These are phyloP conservation scores for Chalcis sispes DNA, from an alignment of 2,888 invertebrate species.

Conservation along the genomic window DNA sequence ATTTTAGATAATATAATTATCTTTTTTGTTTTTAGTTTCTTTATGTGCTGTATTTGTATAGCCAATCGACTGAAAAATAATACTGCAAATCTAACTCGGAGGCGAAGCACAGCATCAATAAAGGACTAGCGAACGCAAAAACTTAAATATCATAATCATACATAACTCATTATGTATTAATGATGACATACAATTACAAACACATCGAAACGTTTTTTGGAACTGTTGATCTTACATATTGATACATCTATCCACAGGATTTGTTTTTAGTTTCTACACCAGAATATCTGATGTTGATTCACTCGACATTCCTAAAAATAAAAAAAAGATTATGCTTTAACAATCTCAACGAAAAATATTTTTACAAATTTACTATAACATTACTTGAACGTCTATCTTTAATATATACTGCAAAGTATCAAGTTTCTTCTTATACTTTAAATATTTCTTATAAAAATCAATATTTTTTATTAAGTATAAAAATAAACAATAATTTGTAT, in stretches of 20 bases:
- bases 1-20: slow-evolving; percentile 51
- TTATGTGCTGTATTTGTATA: slow-evolving; percentile 54
- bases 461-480: slow-evolving; percentile 22
- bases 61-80: slow-evolving; percentile 49
- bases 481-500: not conserved
- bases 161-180: slow-evolving; percentile 37
- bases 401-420: not conserved
- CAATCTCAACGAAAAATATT: not conserved
- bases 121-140: slow-evolving; percentile 54
- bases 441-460: slow-evolving; percentile 37
- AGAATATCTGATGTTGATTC: slow-evolving; percentile 62
- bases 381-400: slow-evolving; percentile 42
- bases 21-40: slow-evolving; percentile 48
- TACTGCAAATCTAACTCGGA: slow-evolving; percentile 54
- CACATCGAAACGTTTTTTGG: slow-evolving; percentile 52
- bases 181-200: slow-evolving; percentile 51
- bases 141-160: slow-evolving; percentile 46
- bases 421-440: slow-evolving; percentile 21
- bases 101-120: slow-evolving; percentile 52
- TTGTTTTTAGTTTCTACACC: slow-evolving; percentile 57
- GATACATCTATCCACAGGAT: slow-evolving; percentile 64
- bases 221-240: slow-evolving; percentile 54
- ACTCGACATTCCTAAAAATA: slow-evolving; percentile 68
- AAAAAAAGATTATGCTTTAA: slow-evolving; percentile 44
- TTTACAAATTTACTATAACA: slow-evolving; percentile 41